Evolutionary conservation across 2,888 invertebrate genomes (phyloP).

Genomic region (Crepidodera aurea): DNA sequence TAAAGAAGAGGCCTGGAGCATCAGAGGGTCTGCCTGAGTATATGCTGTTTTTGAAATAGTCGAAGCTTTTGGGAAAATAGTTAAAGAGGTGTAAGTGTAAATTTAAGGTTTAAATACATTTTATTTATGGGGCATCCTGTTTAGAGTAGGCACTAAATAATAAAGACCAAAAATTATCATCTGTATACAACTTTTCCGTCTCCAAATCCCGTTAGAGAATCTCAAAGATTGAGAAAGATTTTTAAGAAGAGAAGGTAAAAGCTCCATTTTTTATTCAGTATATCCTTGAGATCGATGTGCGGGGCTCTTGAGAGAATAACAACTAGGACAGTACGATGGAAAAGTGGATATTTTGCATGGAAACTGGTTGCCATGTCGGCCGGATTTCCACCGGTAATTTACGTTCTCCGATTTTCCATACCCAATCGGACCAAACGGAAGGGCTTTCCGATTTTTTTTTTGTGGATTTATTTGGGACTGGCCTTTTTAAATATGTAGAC

Average conservation of each 20-base stretch:
- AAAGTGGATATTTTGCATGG: neutral
- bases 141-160: too few relatives aligned
- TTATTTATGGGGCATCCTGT: too few relatives aligned
- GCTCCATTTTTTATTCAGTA: neutral
- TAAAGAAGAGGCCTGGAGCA: too few relatives aligned
- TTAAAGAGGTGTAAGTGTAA: too few relatives aligned
- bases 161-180: too few relatives aligned
- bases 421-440: neutral
- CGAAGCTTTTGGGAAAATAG: too few relatives aligned
- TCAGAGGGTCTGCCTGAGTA: too few relatives aligned
- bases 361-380: neutral
- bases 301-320: neutral
- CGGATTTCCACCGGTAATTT: conserved; percentile 1
- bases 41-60: too few relatives aligned
- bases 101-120: too few relatives aligned
- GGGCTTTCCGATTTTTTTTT: neutral
- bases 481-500: too few relatives aligned
- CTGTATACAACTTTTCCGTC: too few relatives aligned
- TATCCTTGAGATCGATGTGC: neutral
- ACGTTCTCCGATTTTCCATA: neutral
- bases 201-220: too few relatives aligned
- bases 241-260: neutral
- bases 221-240: neutral
- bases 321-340: neutral
- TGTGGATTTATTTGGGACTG: neutral